Base-by-base conservation (phyloP, 2,113 vertebrate species). In the Cichladusa arquata region DNA sequence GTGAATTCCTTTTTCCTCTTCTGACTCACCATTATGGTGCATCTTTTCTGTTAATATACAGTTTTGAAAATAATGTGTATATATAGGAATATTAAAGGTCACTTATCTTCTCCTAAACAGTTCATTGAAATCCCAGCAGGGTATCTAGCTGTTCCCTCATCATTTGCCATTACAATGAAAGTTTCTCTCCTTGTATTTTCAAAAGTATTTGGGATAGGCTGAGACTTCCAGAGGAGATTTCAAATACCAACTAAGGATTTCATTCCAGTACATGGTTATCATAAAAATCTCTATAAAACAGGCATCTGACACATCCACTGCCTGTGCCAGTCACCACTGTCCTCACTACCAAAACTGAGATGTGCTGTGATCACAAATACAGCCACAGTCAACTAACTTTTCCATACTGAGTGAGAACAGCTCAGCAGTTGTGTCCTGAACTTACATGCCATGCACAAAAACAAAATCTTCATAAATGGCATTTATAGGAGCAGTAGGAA, bases 221-320 rank as follows among this genome's bases (percentile, higher is more conserved):
- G 82, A 78, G 65, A 25, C 60, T 86, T 96, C 57, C 94, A 90
- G 45, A 89, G 56, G 36, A 72, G 69, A 72, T 76, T 93, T 69
- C 86, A 95, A 84, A 86, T 48, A 33, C 72, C 76, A 92, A 4
- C 64, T 57, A 20, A 86, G 34, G 85, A 74, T 76, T 86, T 92
- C 38, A 84, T 84, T 96, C 92, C 82, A 88, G 24, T 42, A 18
- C 50, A 48, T 76, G 44, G 76, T 84, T 93, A 79, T 81, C 76
- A 65, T 86, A 83, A 96, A 95, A 92, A 57, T 78, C 64, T 88
- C 69, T 74, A 79, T 92, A 90, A 94, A 96, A 78, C 69, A 77
- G 80, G 28, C 90, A 74, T 67, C 80, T 90, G 90, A 90, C 88
- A 88, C 80, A 93, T 81, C 67, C 34, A 73, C 71, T 92, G 60